phyloP scores from a whole-genome alignment of 2,797 vertebrate genomes.

The Girardinus metallicus region DNA sequence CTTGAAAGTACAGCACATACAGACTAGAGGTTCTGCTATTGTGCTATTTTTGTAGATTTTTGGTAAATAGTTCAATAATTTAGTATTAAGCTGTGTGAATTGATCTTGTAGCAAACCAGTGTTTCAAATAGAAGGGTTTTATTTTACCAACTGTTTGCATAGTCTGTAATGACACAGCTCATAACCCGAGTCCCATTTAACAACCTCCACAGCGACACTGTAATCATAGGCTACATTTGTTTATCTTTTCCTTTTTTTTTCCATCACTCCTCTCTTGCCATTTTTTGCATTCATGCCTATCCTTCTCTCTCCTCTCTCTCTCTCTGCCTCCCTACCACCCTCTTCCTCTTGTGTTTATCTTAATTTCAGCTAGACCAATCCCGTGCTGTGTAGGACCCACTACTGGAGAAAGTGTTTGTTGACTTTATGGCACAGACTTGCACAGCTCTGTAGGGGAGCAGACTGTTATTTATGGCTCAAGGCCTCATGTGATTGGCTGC shows the following conservation, averaged over 20 bases:
- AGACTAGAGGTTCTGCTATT: conserved; percentile 29
- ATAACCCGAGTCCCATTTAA: conserved; percentile 64
- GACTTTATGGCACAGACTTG: conserved; percentile 74
- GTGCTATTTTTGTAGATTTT: conserved; percentile 30
- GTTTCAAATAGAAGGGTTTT: conserved; percentile 65
- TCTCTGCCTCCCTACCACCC: not conserved
- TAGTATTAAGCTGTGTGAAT: conserved; percentile 28
- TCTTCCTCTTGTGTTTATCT: conserved; percentile 32
- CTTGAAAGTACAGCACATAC: conserved; percentile 27
- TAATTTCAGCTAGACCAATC: conserved; percentile 49
- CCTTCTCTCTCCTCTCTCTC: conserved; percentile 12
- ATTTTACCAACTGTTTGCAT: conserved; percentile 54
- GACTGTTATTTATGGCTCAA: conserved; percentile 79
- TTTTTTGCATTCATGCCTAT: conserved; percentile 41
- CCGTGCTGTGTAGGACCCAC: conserved; percentile 62
- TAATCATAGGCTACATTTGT: conserved; percentile 77
- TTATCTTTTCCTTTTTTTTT: conserved; percentile 63
- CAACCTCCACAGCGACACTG: conserved; percentile 72
- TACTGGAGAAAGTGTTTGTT: conserved; percentile 78
- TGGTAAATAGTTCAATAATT: conserved; percentile 32
- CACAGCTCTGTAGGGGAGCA: conserved; percentile 73
- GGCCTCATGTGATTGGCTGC: conserved; percentile 71
- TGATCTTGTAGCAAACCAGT: conserved; percentile 35
- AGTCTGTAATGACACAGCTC: conserved; percentile 73
- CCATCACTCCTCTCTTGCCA: conserved; percentile 34